Conservation (phyloP, 2,797 vertebrate genomes). For the Cichlasoma orientale region DNA sequence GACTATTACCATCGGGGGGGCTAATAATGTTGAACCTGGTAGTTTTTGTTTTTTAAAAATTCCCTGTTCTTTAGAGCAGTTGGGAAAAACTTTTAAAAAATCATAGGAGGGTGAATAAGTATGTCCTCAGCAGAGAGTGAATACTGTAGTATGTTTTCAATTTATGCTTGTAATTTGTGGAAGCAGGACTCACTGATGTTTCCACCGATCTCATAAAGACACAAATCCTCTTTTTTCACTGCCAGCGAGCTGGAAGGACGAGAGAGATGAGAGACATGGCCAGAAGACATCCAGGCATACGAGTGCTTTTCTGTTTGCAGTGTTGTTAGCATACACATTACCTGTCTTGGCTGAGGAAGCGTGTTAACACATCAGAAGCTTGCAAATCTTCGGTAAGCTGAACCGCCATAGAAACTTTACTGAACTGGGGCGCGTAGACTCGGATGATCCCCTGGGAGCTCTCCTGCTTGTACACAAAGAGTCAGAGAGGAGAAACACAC, state of each 20-base stretch:
- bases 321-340: constrained; percentile 42
- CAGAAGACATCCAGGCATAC: rapidly evolving
- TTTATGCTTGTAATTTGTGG: neutral
- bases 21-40: too few relatives aligned
- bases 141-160: neutral
- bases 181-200: constrained; percentile 88
- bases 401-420: constrained; percentile 97
- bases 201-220: constrained; percentile 92
- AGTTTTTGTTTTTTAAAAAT: too few relatives aligned
- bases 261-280: neutral
- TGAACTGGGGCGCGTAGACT: constrained; percentile 96
- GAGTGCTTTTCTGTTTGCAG: neutral
- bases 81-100: too few relatives aligned
- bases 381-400: constrained; percentile 93
- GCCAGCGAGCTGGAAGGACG: constrained; percentile 55
- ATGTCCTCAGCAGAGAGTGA: neutral
- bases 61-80: too few relatives aligned
- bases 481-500: neutral
- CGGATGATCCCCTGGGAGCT: constrained; percentile 90
- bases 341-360: constrained; percentile 95
- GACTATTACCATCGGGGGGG: too few relatives aligned
- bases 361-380: constrained; percentile 90
- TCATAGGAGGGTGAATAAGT: too few relatives aligned
- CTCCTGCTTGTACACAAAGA: constrained; percentile 70
- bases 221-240: constrained; percentile 86